Percentiles rank a stretch among this genome's conserved stretches.
Evolutionary conservation across 30 jellyfish, hydroid and myxozoan genomes (phyloP).

Genomic region (Hydractinia echinata): DNA sequence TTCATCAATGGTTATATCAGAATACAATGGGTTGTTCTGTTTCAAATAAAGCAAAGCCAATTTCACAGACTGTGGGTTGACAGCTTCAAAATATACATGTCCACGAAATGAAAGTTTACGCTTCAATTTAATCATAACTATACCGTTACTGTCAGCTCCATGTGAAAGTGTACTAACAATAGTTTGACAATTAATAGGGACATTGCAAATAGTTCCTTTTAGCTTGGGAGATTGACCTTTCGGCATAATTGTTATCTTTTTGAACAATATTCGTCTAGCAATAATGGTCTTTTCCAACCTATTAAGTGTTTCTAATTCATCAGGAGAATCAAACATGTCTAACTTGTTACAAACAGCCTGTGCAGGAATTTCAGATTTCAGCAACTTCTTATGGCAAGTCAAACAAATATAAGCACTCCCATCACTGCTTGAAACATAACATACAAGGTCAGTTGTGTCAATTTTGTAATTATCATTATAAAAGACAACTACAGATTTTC

Average conservation of each 20-base stretch:
- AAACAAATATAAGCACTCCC: neutral
- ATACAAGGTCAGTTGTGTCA: neutral
- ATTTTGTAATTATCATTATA: neutral
- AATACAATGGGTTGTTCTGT: conserved; percentile 15
- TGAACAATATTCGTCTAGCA: neutral
- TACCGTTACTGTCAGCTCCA: conserved; percentile 14
- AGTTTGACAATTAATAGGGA: neutral
- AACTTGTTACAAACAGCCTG: conserved; percentile 4
- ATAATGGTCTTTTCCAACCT: neutral
- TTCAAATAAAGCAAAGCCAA: conserved; percentile 17
- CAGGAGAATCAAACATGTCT: neutral
- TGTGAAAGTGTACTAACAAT: conserved; percentile 4
- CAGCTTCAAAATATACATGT: neutral
- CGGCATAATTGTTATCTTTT: conserved; percentile 26
- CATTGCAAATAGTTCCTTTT: conserved; percentile 27
- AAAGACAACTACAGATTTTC: conserved; percentile 5
- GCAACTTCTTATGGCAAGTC: neutral
- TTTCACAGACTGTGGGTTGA: conserved; percentile 5
- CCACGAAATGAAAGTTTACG: neutral
- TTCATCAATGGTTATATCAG: neutral
- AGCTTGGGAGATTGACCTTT: neutral
- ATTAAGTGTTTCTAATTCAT: neutral
- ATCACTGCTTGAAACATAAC: neutral
- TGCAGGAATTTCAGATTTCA: too few relatives aligned
- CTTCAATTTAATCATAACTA: neutral